Evolutionary conservation across 1,140 invertebrate genomes (phyloP).

Genomic region (Argopecten irradians): DNA sequence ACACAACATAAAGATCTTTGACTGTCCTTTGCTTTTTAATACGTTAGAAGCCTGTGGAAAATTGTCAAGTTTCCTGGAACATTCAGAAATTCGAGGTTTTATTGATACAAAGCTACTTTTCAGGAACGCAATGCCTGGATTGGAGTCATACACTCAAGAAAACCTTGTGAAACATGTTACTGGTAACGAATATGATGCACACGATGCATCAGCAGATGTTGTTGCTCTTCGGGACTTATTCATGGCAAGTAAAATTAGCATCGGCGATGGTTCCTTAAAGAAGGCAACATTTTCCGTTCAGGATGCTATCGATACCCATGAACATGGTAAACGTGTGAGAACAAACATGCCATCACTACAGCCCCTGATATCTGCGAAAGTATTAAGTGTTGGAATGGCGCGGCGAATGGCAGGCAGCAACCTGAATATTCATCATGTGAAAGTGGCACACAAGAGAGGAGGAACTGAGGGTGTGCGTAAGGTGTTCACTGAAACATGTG

Average conservation of each 20-base stretch:
- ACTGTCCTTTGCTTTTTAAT: not conserved
- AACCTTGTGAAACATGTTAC: not conserved
- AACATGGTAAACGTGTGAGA: not conserved
- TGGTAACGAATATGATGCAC: not conserved
- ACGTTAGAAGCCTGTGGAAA: not conserved
- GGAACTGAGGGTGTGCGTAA: not conserved
- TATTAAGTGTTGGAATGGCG: not conserved
- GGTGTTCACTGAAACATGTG: not conserved
- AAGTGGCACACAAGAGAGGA: not conserved
- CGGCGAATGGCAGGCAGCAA: not conserved
- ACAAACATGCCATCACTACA: not conserved
- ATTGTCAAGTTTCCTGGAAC: not conserved
- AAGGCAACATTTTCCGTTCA: not conserved
- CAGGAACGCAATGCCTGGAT: not conserved
- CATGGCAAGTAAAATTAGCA: not conserved
- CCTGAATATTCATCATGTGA: not conserved
- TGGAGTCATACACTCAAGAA: not conserved
- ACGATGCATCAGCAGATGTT: not conserved
- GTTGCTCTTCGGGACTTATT: too few species aligned
- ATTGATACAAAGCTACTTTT: too few species aligned
- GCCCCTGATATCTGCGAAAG: not conserved
- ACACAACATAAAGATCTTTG: not conserved
- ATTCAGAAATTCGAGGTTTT: too few species aligned
- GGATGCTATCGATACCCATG: not conserved
- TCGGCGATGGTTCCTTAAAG: not conserved